Base-by-base conservation (phyloP, 2,888 invertebrate species). In the Apodemia mormo region DNA sequence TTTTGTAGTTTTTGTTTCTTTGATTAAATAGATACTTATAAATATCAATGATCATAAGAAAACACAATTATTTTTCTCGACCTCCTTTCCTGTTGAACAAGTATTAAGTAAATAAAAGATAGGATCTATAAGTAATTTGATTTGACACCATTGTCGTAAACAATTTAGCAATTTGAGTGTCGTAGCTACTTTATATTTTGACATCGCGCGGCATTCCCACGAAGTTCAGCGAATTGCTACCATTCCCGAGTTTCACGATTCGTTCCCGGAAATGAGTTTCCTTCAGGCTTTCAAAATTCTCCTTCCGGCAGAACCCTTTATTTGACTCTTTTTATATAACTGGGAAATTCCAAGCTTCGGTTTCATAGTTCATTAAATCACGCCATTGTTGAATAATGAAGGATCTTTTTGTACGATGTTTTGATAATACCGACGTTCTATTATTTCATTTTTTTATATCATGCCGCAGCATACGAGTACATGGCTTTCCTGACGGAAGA, bases 281-380 rank as follows among this genome's bases (percentile, higher is more conserved):
- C 56, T 30, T 30, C 56, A 58, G 56, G 29, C 56, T 58, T 30
- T 10, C 29, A 58, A 58, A 49, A 58, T 30, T 29, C 30, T 58
- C 9, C 56, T 58, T 58, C 56, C 58, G 29, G 12, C 0, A 58
- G 58, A 58, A 58, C 58, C 58, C 58, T 58, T 58, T 12, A 58
- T 58, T 58, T 58, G 58, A 58, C 58, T 29, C 58, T 58, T 56
- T 56, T 56, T 30, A 58, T 58, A 58, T 58, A 30, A 58, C 58
- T 56, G 58, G 30, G 30, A 30, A 58, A 22, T 22, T 49, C 4
- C 49, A 14, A 49, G 14, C 49, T 49, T 49, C 14, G 49, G 52
- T 52, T 54, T 54, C 54, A 54, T 54, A 54, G 54, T 54, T 54
- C 54, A 54, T 54, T 54, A 54, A 54, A 54, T n/a, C 14, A 14